Evolutionary conservation across 2,797 vertebrate species (phyloP).

Genomic region (Lagocephalus sceleratus): DNA sequence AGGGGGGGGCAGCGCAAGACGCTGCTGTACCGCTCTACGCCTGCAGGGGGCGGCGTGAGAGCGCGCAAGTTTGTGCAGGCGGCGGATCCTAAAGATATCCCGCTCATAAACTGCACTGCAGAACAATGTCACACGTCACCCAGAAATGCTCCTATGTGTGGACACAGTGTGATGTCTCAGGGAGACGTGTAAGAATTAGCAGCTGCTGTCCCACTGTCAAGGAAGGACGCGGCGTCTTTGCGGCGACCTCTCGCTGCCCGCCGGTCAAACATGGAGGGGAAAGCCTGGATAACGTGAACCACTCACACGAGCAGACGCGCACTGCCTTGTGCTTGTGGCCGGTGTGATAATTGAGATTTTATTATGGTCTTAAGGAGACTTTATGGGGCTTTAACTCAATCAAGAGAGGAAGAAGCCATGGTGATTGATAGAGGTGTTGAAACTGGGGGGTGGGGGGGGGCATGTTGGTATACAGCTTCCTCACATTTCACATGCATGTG

Average conservation of each 20-base stretch:
- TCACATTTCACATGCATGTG: constrained; percentile 6
- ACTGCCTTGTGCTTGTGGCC: no score
- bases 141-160: constrained; percentile 16
- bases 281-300: constrained; percentile 2
- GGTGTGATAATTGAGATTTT: background rate
- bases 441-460: background rate
- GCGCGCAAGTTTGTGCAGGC: constrained; percentile 24
- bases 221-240: constrained; percentile 39
- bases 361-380: background rate
- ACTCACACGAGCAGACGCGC: no score
- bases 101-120: constrained; percentile 43
- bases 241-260: background rate
- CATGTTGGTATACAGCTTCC: constrained; percentile 22
- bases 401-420: background rate
- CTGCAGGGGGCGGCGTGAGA: constrained; percentile 43
- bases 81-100: constrained; percentile 54
- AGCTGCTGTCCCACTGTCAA: constrained; percentile 52
- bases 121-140: constrained; percentile 55
- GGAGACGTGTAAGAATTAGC: constrained; percentile 36
- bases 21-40: constrained; percentile 27
- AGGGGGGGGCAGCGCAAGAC: background rate
- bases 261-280: background rate
- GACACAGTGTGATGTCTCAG: constrained; percentile 44
- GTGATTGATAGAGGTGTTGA: constrained; percentile 25
- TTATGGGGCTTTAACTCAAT: no score